A percentile compares a stretch with the other conserved stretches of the same genome.
Conservation (phyloP, 2,888 invertebrate genomes). For the Bugulina stolonifera region DNA sequence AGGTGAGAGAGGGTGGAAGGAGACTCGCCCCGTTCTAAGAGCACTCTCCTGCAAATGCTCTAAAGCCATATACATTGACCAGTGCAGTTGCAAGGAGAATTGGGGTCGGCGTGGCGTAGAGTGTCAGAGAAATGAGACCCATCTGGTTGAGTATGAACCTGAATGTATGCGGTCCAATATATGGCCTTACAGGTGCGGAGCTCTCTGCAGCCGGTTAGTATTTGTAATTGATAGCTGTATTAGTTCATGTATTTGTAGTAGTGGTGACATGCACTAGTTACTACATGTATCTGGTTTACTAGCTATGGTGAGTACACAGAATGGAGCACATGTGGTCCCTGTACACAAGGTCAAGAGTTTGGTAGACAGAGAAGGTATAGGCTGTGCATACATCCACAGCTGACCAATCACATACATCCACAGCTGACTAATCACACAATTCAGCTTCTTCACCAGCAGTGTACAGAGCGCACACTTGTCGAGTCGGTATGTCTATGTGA, state of each 20-base stretch:
- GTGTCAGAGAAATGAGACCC: not conserved
- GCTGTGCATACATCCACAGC: not conserved
- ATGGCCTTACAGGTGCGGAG: slow-evolving; percentile 9
- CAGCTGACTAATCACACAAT: not conserved
- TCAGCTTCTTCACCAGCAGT: not conserved
- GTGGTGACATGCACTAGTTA: too few relatives aligned
- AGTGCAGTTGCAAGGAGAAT: not conserved
- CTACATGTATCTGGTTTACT: too few relatives aligned
- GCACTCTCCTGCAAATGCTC: not conserved
- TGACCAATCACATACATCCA: not conserved
- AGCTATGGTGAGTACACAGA: not conserved
- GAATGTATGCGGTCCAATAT: not conserved
- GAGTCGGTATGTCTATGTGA: not conserved
- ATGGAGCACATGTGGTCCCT: slow-evolving; percentile 10
- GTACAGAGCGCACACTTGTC: not conserved
- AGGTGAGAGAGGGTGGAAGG: not conserved
- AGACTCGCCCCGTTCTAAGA: not conserved
- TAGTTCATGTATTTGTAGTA: not conserved
- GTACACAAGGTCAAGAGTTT: not conserved
- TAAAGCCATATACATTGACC: not conserved
- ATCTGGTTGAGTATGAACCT: not conserved
- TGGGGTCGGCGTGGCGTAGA: not conserved
- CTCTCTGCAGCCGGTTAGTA: not conserved
- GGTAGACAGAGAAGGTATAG: not conserved
- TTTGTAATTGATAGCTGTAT: too few relatives aligned